Evolutionary conservation across 2,113 vertebrate genomes (phyloP).

Genomic region (Hemibagrus wyckioides): DNA sequence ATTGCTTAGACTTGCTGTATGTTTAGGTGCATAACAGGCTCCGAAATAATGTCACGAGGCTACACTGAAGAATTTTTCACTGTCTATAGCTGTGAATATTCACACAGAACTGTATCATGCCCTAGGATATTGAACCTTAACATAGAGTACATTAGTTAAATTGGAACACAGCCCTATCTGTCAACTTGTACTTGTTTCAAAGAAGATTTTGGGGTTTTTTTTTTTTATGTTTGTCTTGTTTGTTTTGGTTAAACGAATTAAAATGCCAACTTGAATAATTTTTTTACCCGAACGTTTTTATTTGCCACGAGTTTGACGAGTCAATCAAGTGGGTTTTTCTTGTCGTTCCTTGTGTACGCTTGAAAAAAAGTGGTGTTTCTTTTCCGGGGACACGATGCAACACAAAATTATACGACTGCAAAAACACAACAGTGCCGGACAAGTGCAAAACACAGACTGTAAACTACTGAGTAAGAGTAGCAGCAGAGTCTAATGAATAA

Average conservation of each 20-base stretch:
- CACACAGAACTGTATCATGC: background rate
- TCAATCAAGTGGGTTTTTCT: background rate
- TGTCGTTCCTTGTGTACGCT: background rate
- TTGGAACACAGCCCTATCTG: background rate
- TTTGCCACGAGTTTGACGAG: background rate
- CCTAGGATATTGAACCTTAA: background rate
- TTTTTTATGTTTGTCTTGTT: conserved; percentile 52
- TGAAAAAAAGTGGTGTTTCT: background rate
- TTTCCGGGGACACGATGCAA: background rate
- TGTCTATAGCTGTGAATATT: background rate
- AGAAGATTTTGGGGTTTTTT: conserved; percentile 51
- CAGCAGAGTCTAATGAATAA: background rate
- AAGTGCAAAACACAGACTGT: background rate
- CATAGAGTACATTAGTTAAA: background rate
- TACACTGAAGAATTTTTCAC: background rate
- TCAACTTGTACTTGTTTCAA: conserved; percentile 37
- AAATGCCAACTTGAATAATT: conserved; percentile 47
- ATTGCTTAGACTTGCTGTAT: background rate
- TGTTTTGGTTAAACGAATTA: conserved; percentile 63
- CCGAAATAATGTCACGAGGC: background rate
- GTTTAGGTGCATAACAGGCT: background rate
- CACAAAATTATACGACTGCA: background rate
- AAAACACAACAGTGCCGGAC: background rate
- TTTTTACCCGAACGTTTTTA: background rate
- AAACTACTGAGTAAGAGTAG: no score